Evolutionary conservation across 1,140 invertebrate genomes (phyloP), one percentile per base, ranked within the genome.

Genomic region (Chironomus tepperi): DNA sequence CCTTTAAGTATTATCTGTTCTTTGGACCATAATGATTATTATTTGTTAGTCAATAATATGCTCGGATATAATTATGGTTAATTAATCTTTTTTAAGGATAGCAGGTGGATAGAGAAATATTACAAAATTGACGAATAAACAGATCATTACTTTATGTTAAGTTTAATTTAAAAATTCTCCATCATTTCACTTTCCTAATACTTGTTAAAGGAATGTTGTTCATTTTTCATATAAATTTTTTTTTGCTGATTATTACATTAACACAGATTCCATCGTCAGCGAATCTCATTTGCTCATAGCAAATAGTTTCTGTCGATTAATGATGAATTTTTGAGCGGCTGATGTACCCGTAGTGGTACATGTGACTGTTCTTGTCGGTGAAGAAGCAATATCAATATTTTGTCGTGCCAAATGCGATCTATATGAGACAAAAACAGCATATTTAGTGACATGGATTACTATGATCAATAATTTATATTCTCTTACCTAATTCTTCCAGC

Each of bases 401-500:
- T 84, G 81, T 75, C 85, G 80, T 43, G 84, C 84, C 77, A 85
- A 81, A 75, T 85, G 84, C 42, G 85, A 83, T 79, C 82, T 83
- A 12, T 64, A 43, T 42, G 15, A 12, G 16, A 73, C 8, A 12
- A n/a, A 6, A n/a, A 9, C 9, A 10, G 1, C 5, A 2, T 2
- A 2, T 34, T 34, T 34, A 34, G 5, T 34, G 24, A 2, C 24
- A 5, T 34, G 24, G 24, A 34, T 5, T 34, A n/a, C n/a, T 34
- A 34, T 2, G 5, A 34, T 34, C 12, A 42, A 75, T 73, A 43
- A 42, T 43, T 57, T 43, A 72, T 16, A 6, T 43, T 73, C 43
- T 9, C 42, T 79, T 83, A 95, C 89, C 93, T 91, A 77, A 99
- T 98, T 85, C 99, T 97, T 77, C 98, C 98, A 77, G 98, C 98